A percentile compares a stretch with the other conserved stretches of the same genome.
phyloP scores from a whole-genome alignment of 2,113 vertebrate species.

The Pao palembangensis region DNA sequence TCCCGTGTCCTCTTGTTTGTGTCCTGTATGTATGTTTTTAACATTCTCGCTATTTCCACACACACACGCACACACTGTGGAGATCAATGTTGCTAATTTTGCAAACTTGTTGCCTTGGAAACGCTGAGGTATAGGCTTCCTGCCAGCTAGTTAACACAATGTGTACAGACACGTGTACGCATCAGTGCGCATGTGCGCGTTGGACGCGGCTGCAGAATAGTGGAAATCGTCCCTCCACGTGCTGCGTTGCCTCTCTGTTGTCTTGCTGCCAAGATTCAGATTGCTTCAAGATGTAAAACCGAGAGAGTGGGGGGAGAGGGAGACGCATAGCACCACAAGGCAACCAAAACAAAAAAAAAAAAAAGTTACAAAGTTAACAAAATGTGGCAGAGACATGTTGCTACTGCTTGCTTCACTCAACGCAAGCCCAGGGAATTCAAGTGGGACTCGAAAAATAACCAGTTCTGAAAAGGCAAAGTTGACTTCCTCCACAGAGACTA shows the following conservation, averaged over 20 bases:
- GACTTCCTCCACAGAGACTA: slow-evolving; percentile 52
- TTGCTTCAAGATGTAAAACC: slow-evolving; percentile 62
- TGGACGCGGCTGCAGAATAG: slow-evolving; percentile 43
- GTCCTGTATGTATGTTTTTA: not conserved
- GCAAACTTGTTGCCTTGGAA: slow-evolving; percentile 66
- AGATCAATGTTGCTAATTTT: slow-evolving; percentile 32
- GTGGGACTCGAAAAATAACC: slow-evolving; percentile 54
- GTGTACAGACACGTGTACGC: slow-evolving; percentile 45
- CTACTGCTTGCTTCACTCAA: slow-evolving; percentile 60
- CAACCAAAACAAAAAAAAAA: not conserved
- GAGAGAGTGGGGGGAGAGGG: slow-evolving; percentile 11
- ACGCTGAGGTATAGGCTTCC: slow-evolving; percentile 42
- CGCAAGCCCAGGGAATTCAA: slow-evolving; percentile 41
- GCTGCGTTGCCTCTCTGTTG: slow-evolving; percentile 44
- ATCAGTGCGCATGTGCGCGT: slow-evolving; percentile 26
- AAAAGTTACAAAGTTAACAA: slow-evolving; percentile 44
- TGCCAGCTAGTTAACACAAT: slow-evolving; percentile 58
- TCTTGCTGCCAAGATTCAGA: slow-evolving; percentile 54
- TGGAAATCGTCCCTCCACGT: slow-evolving; percentile 55
- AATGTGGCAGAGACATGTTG: slow-evolving; percentile 49
- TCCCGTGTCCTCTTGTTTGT: slow-evolving; percentile 2
- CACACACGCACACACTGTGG: slow-evolving; percentile 5
- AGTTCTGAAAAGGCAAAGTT: slow-evolving; percentile 54
- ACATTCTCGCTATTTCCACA: slow-evolving; percentile 1
- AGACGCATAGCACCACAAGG: slow-evolving; percentile 2